Evolutionary conservation across 2,888 invertebrate species (phyloP).

Genomic region (Rhamphomyia laevipes): DNA sequence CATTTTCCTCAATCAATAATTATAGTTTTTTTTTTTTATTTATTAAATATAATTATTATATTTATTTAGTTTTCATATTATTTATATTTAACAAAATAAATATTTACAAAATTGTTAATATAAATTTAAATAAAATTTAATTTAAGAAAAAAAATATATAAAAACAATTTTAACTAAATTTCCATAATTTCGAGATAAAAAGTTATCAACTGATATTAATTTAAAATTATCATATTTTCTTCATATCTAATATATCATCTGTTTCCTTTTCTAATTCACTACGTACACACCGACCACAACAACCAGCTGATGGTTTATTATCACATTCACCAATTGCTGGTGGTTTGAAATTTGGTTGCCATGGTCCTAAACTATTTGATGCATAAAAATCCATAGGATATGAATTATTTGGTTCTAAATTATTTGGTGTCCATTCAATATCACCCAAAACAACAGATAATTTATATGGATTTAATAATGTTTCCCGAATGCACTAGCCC

Average conservation of each 20-base stretch:
- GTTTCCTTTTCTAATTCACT: constrained; percentile 41
- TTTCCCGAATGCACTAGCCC: constrained; percentile 83
- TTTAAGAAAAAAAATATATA: too few species aligned
- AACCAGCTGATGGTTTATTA: constrained; percentile 40
- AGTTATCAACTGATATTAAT: too few species aligned
- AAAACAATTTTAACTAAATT: too few species aligned
- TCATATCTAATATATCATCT: constrained; percentile 13
- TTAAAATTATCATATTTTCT: constrained; percentile 1
- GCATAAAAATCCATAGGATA: constrained; percentile 99
- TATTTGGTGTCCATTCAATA: constrained; percentile 47
- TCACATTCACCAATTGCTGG: constrained; percentile 46
- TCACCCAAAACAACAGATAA: constrained; percentile 64
- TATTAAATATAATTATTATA: too few species aligned
- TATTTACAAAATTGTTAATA: too few species aligned
- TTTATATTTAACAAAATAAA: too few species aligned
- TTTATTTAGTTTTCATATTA: too few species aligned
- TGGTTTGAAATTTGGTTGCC: constrained; percentile 93
- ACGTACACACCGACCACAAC: constrained; percentile 43
- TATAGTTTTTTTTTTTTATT: too few species aligned
- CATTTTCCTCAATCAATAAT: too few species aligned
- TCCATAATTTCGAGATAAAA: too few species aligned
- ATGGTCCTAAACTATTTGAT: constrained; percentile 82
- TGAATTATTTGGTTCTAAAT: constrained; percentile 42
- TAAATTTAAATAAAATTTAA: too few species aligned
- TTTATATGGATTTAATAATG: constrained; percentile 91